Percentiles rank a stretch among this genome's conserved stretches.
Conservation (phyloP, 2,113 vertebrate species). For the Thomomys bottae region DNA sequence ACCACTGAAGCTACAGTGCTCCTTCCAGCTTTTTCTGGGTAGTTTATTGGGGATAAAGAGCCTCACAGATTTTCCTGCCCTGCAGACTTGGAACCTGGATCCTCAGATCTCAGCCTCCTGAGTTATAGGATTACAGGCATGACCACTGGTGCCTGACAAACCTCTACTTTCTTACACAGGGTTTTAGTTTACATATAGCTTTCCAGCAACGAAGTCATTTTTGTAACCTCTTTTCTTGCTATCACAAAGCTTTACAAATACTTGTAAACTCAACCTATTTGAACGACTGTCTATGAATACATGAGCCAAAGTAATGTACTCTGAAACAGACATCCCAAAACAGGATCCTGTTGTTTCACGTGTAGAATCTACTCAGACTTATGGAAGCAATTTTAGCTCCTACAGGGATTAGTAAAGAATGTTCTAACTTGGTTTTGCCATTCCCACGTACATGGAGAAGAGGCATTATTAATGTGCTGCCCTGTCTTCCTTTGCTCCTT, state of each 20-base stretch:
- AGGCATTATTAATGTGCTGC: background rate
- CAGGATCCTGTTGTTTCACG: background rate
- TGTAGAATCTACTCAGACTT: background rate
- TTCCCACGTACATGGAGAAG: background rate
- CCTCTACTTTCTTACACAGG: background rate
- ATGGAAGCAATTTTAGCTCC: background rate
- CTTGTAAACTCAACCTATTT: background rate
- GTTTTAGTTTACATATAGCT: background rate
- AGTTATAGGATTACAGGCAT: too few relatives aligned
- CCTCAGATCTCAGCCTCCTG: too few relatives aligned
- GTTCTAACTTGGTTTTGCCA: slow-evolving; percentile 11
- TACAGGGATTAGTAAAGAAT: background rate
- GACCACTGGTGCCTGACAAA: background rate
- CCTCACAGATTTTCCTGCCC: too few relatives aligned
- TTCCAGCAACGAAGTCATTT: background rate
- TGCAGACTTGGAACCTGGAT: too few relatives aligned
- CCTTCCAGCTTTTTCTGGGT: too few relatives aligned
- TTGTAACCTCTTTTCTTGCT: background rate
- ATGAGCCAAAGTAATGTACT: background rate
- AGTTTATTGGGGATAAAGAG: too few relatives aligned
- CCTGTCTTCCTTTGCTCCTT: background rate
- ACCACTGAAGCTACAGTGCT: too few relatives aligned
- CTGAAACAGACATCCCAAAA: background rate
- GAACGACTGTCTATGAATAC: background rate
- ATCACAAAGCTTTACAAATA: background rate